Conservation (phyloP, 2,888 invertebrate species). For the Eulithis testata region DNA sequence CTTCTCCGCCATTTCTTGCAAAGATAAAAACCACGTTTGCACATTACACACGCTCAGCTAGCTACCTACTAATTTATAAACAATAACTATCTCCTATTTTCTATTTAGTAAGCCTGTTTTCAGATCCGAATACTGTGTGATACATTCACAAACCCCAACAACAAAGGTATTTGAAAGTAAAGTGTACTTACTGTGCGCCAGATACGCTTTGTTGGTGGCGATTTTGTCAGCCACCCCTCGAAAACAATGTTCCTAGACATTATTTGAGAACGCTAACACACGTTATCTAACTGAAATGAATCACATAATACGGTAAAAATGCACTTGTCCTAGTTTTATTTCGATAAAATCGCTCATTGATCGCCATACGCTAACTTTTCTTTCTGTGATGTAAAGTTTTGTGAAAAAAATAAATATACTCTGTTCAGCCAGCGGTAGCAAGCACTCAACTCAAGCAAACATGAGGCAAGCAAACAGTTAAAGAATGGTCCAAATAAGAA, state of each 20-base stretch:
- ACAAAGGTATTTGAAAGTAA: slow-evolving; percentile 59
- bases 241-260: slow-evolving; percentile 89
- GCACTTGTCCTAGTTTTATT: slow-evolving; percentile 7
- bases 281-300: slow-evolving; percentile 51
- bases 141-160: slow-evolving; percentile 60
- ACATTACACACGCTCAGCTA: slow-evolving; percentile 2
- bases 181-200: slow-evolving; percentile 94
- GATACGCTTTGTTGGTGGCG: slow-evolving; percentile 95
- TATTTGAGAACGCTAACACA: slow-evolving; percentile 41
- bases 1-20: slow-evolving; percentile 96
- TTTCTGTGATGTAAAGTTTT: too few species aligned
- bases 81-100: not conserved
- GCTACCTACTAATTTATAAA: not conserved
- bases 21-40: slow-evolving; percentile 38
- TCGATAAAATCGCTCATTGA: not conserved
- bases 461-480: too few species aligned
- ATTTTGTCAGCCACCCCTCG: slow-evolving; percentile 98
- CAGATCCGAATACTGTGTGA: slow-evolving; percentile 17
- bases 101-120: not conserved
- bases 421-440: too few species aligned
- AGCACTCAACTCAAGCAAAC: too few species aligned
- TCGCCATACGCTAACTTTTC: too few species aligned
- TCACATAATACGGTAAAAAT: slow-evolving; percentile 43
- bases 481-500: too few species aligned
- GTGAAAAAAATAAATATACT: too few species aligned